Conservation (phyloP, 2,797 vertebrate species). For the Phrynocephalus vlangalii region DNA sequence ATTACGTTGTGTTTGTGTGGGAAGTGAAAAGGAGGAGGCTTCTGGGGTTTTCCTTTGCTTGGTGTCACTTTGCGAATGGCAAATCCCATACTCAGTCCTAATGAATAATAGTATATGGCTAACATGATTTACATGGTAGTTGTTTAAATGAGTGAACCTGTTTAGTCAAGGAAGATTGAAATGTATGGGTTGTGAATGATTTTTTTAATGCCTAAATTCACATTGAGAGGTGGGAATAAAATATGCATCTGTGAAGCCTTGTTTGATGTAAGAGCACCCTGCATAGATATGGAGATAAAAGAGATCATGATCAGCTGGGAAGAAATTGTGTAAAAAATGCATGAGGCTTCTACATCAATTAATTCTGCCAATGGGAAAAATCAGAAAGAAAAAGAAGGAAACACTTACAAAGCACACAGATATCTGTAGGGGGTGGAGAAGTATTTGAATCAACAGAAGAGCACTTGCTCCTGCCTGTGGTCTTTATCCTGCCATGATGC, state of each 20-base stretch:
- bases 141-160: not conserved
- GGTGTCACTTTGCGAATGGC: too few relatives aligned
- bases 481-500: constrained; percentile 30
- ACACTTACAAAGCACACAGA: constrained; percentile 37
- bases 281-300: constrained; percentile 43
- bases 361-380: constrained; percentile 38
- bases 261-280: constrained; percentile 30
- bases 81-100: not conserved
- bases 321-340: constrained; percentile 47
- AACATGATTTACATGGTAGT: not conserved
- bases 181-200: constrained; percentile 1
- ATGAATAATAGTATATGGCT: not conserved
- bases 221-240: constrained; percentile 28
- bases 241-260: constrained; percentile 38
- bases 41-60: too few relatives aligned
- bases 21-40: too few relatives aligned
- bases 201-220: constrained; percentile 30
- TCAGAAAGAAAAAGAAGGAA: constrained; percentile 7
- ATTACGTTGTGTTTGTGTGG: too few relatives aligned
- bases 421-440: constrained; percentile 9
- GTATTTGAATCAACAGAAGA: constrained; percentile 37
- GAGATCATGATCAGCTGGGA: constrained; percentile 29
- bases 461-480: constrained; percentile 25
- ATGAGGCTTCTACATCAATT: constrained; percentile 42
- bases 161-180: rapidly evolving